phyloP scores from a whole-genome alignment of 1,140 invertebrate species.

The Ips nitidus region DNA sequence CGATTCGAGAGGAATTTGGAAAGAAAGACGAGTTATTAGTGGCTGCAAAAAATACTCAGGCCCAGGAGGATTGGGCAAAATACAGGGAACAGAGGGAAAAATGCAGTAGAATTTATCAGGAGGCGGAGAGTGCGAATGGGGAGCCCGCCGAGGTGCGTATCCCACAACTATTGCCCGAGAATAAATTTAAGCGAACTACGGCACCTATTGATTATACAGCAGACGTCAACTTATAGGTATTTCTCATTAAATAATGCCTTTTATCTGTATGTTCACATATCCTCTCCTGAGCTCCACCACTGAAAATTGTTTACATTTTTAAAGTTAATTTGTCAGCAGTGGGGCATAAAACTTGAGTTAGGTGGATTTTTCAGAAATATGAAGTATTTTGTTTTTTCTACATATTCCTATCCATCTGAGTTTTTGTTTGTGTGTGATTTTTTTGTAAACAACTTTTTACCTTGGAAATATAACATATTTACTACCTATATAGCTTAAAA shows the following conservation, averaged over 20 bases:
- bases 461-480: neutral
- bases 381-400: conserved; percentile 14
- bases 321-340: neutral
- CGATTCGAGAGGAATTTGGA: conserved; percentile 46
- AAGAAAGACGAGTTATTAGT: conserved; percentile 50
- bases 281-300: conserved; percentile 20
- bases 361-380: neutral
- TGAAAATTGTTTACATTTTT: neutral
- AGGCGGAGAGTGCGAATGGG: conserved; percentile 47
- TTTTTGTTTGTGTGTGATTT: conserved; percentile 7
- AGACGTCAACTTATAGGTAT: conserved; percentile 52
- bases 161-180: conserved; percentile 50
- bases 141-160: conserved; percentile 55
- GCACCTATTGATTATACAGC: conserved; percentile 53
- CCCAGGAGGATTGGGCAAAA: conserved; percentile 48
- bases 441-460: neutral
- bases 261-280: conserved; percentile 26
- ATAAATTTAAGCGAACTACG: conserved; percentile 47
- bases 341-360: conserved; percentile 3
- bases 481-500: neutral
- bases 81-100: conserved; percentile 50
- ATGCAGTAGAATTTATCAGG: conserved; percentile 49
- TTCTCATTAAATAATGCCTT: conserved; percentile 39
- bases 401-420: conserved; percentile 14
- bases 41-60: conserved; percentile 45